These are phyloP conservation scores for Aplidium turbinatum DNA, from an alignment of 23 tunicate genomes.

Conservation along the genomic window DNA sequence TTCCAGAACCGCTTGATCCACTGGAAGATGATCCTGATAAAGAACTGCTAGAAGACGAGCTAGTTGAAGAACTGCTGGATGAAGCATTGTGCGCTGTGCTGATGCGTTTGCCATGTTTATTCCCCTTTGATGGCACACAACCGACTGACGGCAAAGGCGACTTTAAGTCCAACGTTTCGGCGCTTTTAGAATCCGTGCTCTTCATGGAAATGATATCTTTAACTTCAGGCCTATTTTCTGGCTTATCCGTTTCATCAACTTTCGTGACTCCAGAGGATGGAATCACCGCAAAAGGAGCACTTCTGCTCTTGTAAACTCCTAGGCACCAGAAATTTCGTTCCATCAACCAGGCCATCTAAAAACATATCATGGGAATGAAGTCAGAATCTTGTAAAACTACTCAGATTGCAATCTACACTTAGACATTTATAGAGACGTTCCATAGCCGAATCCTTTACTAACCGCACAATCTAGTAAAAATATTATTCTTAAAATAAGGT, in stretches of 20 bases:
- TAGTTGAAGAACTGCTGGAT: no score
- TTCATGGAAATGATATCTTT: no score
- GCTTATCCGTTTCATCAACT: neutral
- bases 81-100: no score
- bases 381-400: neutral
- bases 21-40: neutral
- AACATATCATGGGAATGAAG: neutral
- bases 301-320: neutral
- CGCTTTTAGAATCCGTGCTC: no score
- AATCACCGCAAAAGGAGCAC: neutral
- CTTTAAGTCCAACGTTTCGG: neutral
- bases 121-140: neutral
- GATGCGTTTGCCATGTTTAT: neutral
- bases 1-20: neutral
- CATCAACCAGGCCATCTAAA: slow-evolving; percentile 19
- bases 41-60: neutral
- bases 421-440: no score
- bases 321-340: slow-evolving; percentile 3
- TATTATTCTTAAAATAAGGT: no score
- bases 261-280: slow-evolving; percentile 7
- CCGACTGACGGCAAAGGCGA: neutral
- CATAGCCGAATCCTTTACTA: no score
- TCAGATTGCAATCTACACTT: no score
- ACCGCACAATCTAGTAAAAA: no score
- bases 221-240: neutral